Evolutionary conservation across 2,888 invertebrate species (phyloP), one percentile per base, ranked within the genome.

Genomic region (Elegia similella): DNA sequence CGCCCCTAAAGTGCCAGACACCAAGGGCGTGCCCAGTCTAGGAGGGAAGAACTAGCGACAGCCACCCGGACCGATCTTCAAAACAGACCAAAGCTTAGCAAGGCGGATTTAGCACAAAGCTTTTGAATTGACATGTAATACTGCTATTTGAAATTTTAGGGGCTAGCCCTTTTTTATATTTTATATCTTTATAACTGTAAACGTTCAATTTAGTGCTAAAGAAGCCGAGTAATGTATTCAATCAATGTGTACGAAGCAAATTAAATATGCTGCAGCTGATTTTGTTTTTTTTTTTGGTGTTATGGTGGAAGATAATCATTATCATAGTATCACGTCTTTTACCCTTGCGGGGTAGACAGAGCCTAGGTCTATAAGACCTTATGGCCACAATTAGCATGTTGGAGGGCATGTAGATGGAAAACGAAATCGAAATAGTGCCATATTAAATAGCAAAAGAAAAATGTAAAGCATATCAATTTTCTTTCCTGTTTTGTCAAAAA

Each of bases 1-100:
- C 12, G 55, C 66, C 0, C 70, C 76, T 1, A 81, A 82, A 55
- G 65, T 71, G 0, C 69, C 70, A 42, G 72, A 70, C 29, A 55
- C 58, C 1, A 65, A 70, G 34, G 63, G 63, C 34, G 42, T 54
- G 17, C 32, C 53, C 29, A 34, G 47, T 42, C 29, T 30, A 32
- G 53, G 46, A 42, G 32, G 42, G 17, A 55, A 48, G 42, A 29
- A 48, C 12, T 42, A 48, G 48, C 48, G 6, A 42, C 12, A 42
- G 15, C 42, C n/a, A 8, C n/a, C 30, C 29, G 13, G 23, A 48
- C 30, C 30, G 34, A 50, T 17, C n/a, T 10, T 15, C 7, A 16
- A 34, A 50, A 34, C 50, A 2, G 47, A 47, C 47, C 42, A 50
- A 47, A 55, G 23, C 42, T 50, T 30, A 34, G 50, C 6, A 50